Evolutionary conservation across 2,888 invertebrate genomes (phyloP), one percentile per base, ranked within the genome.

Genomic region (Meiosimyza platycephala): DNA sequence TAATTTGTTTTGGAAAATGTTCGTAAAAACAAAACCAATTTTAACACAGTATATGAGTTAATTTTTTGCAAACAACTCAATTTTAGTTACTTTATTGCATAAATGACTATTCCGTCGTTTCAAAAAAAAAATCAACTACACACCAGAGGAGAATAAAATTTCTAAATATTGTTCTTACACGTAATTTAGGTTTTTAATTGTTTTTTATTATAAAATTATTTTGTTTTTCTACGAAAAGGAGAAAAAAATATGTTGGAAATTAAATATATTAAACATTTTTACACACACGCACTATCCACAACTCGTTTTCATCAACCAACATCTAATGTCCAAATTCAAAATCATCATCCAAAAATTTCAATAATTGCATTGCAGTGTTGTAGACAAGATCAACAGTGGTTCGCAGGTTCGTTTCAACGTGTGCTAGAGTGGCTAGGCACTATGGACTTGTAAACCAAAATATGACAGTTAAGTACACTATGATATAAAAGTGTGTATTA

Each of bases 381-480:
- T 11, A 62, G 16, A 62, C 0, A 47, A 47, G 47, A 15, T 40
- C 13, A 47, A 16, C 6, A 62, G n/a, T 16, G n/a, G 5, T n/a
- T n/a, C 1, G 16, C 9, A 2, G 40, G 16, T 15, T 0, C 16
- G n/a, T 2, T 62, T 47, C 28, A 3, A 7, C 16, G 15, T 28
- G 33, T 28, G 47, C n/a, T 3, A 62, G 62, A 62, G 12, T 4
- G 16, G 47, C 16, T 7, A 1, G 9, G 18, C 47, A 63, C 11
- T 48, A 40, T 11, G 60, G 15, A 6, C 15, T 15, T 62, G 6
- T 16, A 18, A 15, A 7, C 40, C 9, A 9, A 63, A 18, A 18
- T 48, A 11, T 63, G 63, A 48, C 48, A 63, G 63, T 40, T 63
- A 9, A 48, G 63, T 63, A 63, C 63, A 63, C 16, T 63, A 47